Evolutionary conservation across 2,888 invertebrate species (phyloP).

Genomic region (Anticlea derivata): DNA sequence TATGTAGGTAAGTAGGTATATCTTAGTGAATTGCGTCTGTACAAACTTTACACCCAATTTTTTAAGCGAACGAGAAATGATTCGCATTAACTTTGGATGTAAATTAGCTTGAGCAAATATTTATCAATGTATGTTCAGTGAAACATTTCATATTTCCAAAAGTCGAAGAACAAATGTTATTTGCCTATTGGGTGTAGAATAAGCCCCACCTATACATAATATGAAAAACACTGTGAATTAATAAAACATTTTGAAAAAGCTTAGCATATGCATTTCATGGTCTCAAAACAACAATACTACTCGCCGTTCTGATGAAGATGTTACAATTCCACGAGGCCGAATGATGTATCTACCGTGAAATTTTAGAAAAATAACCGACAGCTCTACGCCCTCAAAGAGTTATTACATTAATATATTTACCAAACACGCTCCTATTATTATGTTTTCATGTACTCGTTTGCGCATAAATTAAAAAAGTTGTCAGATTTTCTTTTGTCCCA

Average conservation of each 20-base stretch:
- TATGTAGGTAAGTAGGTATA: too few species aligned
- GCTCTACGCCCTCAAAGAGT: slow-evolving; percentile 71
- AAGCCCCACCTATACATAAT: too few species aligned
- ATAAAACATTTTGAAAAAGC: slow-evolving; percentile 8
- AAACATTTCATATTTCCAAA: too few species aligned
- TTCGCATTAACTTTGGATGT: too few species aligned
- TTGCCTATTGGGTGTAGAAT: too few species aligned
- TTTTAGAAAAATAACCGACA: slow-evolving; percentile 74
- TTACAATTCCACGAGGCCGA: slow-evolving; percentile 66
- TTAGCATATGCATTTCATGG: slow-evolving; percentile 35
- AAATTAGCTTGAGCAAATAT: too few species aligned
- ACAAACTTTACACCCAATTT: too few species aligned
- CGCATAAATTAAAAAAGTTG: slow-evolving; percentile 82
- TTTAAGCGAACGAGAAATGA: too few species aligned
- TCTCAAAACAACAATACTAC: slow-evolving; percentile 41
- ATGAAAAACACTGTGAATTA: too few species aligned
- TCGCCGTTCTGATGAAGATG: slow-evolving; percentile 68
- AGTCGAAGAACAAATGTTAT: too few species aligned
- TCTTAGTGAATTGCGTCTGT: too few species aligned
- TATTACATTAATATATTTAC: slow-evolving; percentile 83
- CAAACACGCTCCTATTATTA: slow-evolving; percentile 82
- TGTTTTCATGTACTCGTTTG: slow-evolving; percentile 81
- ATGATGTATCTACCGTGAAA: slow-evolving; percentile 81
- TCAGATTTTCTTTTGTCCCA: slow-evolving; percentile 81
- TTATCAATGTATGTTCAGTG: too few species aligned